Conservation (phyloP, 2,113 vertebrate species). For the Pollachius pollachius region DNA sequence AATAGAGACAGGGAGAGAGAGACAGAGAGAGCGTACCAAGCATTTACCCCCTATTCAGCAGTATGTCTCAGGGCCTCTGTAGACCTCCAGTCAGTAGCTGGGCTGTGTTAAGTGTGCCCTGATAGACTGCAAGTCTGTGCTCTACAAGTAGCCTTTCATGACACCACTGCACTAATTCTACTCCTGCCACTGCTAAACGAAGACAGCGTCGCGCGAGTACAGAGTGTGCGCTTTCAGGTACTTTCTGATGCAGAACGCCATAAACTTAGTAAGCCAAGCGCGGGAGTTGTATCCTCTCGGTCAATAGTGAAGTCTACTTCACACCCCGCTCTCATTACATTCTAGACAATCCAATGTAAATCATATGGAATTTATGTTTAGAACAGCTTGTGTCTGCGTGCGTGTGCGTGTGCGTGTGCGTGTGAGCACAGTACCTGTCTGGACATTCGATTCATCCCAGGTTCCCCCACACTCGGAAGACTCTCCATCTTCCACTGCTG, state of each 20-base stretch:
- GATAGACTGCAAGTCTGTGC: constrained; percentile 50
- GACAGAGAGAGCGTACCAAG: constrained; percentile 26
- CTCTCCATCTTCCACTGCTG: constrained; percentile 91
- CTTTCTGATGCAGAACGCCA: not conserved
- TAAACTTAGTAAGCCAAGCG: too few relatives aligned
- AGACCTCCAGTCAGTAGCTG: constrained; percentile 58
- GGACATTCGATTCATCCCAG: constrained; percentile 88
- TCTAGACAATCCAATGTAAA: constrained; percentile 38
- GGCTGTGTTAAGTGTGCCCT: constrained; percentile 58
- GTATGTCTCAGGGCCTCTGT: constrained; percentile 56
- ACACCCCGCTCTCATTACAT: too few relatives aligned
- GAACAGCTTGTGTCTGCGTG: constrained; percentile 58
- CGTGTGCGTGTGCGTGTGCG: constrained; percentile 67
- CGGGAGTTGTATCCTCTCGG: too few relatives aligned
- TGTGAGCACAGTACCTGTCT: constrained; percentile 79
- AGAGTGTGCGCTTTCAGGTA: too few relatives aligned
- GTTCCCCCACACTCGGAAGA: constrained; percentile 87
- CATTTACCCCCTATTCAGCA: constrained; percentile 65
- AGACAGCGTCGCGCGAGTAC: too few relatives aligned
- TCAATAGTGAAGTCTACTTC: too few relatives aligned
- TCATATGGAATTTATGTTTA: constrained; percentile 84
- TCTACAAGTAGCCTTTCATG: not conserved
- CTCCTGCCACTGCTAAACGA: too few relatives aligned
- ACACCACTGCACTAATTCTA: not conserved
- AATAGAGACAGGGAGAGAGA: not conserved